These are phyloP conservation scores for Eulemur rubriventer DNA, from an alignment of 2,797 vertebrate species.

Conservation along the genomic window DNA sequence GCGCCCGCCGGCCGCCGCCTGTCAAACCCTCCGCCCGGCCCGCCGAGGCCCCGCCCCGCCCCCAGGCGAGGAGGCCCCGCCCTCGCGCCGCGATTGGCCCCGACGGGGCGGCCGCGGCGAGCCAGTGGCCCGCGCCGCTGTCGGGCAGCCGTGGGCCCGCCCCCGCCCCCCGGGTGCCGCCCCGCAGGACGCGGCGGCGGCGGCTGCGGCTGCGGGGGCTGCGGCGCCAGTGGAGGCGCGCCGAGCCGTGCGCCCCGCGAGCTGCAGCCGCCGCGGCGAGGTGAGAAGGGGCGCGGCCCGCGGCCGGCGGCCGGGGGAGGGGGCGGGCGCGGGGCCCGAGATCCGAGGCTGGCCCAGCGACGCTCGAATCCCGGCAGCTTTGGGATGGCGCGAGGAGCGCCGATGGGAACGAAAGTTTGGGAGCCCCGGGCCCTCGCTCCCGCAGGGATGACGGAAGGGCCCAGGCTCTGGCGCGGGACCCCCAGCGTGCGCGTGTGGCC, in stretches of 20 bases:
- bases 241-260: slow-evolving; percentile 12
- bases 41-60: slow-evolving; percentile 18
- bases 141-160: slow-evolving; percentile 25
- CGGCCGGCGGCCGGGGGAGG: not conserved
- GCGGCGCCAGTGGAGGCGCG: slow-evolving; percentile 68
- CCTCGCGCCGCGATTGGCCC: slow-evolving; percentile 62
- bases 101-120: not conserved
- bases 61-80: slow-evolving; percentile 36
- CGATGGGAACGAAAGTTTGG: not conserved
- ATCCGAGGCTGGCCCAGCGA: not conserved
- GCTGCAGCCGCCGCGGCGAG: slow-evolving; percentile 34
- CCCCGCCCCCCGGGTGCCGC: slow-evolving; percentile 41
- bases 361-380: not conserved
- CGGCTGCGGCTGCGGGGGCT: slow-evolving; percentile 55
- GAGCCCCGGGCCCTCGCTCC: not conserved
- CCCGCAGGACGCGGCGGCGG: slow-evolving; percentile 50
- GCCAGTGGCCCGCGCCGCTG: slow-evolving; percentile 35
- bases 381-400: not conserved
- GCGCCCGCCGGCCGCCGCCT: not conserved
- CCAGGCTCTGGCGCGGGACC: not conserved
- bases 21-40: slow-evolving; percentile 36
- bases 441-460: not conserved
- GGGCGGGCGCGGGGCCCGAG: not conserved
- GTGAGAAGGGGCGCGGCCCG: slow-evolving; percentile 54
- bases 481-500: not conserved